Evolutionary conservation across 2,888 invertebrate genomes (phyloP), one percentile per base, ranked within the genome.

Genomic region (Torymus aiolomorphi): DNA sequence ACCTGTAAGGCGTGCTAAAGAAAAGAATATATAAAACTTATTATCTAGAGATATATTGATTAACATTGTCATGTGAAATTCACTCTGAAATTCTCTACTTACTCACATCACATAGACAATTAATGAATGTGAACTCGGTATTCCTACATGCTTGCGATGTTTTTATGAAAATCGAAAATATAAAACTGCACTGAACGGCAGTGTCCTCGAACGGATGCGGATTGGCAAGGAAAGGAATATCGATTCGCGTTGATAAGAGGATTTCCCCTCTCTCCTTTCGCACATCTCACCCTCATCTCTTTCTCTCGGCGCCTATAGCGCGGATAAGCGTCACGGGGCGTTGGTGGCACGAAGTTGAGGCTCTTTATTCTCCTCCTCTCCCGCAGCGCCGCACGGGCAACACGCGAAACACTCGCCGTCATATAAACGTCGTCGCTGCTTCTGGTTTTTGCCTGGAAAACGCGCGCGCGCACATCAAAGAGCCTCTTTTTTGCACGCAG

Each of bases 231-330:
- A 52, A 71, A 71, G 71, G 70, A 79, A 72, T 82, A 82, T 82
- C 81, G 79, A 82, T 82, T 82, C 79, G 52, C 63, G 51, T 66
- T 82, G 81, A 79, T 77, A 79, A 82, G 81, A 79, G 79, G 74
- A 79, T 74, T 73, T 79, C 66, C 66, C 63, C 20, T 72, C 73
- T 13, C 49, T 51, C 65, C 31, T 59, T 18, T 24, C 57, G 20
- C 31, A 20, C 66, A 54, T 62, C 69, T 69, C 67, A 16, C 54
- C 67, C 20, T 49, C 20, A 20, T 65, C 71, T 69, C 71, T 76
- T 71, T 61, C 70, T 76, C 75, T 67, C 78, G 71, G 62, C 70
- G 56, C 78, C 75, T 81, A 20, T 20, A 81, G 76, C 73, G 76
- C 81, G 81, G 81, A 81, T 81, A 81, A 81, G 78, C 81, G 81